Conservation (phyloP, 2,113 vertebrate species). For the Mesitornis unicolor region DNA sequence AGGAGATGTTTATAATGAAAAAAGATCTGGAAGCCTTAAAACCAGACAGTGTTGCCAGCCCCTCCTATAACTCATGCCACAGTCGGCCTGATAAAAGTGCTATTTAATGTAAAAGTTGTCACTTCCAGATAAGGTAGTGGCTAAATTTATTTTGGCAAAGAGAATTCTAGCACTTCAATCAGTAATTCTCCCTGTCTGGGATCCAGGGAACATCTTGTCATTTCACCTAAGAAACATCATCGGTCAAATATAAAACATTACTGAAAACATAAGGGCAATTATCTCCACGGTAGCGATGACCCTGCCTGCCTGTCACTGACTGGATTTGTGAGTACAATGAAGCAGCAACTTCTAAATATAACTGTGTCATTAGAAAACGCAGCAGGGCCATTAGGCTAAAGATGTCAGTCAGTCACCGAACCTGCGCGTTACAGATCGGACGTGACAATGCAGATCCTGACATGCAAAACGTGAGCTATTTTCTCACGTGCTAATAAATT, state of each 20-base stretch:
- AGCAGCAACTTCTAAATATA: neutral
- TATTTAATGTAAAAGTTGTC: neutral
- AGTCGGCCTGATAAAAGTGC: neutral
- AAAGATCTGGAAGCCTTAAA: neutral
- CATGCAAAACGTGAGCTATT: rapidly evolving
- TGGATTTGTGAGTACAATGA: neutral
- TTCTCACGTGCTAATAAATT: neutral
- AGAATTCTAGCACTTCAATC: neutral
- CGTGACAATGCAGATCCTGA: rapidly evolving
- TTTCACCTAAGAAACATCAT: neutral
- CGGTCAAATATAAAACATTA: neutral
- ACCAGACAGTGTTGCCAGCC: neutral
- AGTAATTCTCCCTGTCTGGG: neutral
- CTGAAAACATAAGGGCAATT: neutral
- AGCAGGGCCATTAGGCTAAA: neutral
- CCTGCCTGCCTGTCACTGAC: neutral
- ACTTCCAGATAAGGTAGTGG: neutral
- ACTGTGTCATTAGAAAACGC: neutral
- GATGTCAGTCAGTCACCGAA: neutral
- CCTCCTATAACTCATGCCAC: neutral
- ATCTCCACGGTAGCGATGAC: rapidly evolving
- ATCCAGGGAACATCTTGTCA: neutral
- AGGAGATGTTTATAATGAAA: rapidly evolving
- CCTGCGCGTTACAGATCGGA: rapidly evolving
- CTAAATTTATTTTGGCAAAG: neutral